These are phyloP conservation scores for Corythornis cristatus DNA, from an alignment of 2,113 vertebrate genomes.

Conservation along the genomic window DNA sequence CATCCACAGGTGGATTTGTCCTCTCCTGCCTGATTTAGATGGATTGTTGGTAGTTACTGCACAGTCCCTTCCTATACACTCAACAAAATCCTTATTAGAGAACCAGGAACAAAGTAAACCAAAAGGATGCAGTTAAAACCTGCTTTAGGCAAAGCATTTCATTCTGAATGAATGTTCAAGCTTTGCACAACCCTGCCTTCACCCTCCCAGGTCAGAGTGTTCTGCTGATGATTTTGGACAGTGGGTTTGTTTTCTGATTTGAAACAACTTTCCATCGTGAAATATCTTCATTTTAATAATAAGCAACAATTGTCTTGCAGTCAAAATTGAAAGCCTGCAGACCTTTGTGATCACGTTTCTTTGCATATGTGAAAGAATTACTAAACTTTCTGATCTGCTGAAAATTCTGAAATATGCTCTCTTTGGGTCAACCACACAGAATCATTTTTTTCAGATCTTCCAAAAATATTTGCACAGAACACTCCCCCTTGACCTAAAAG, in stretches of 20 bases:
- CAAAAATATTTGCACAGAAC: constrained; percentile 28
- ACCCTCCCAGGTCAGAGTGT: background rate
- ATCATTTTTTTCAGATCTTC: background rate
- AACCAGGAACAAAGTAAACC: background rate
- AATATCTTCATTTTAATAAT: background rate
- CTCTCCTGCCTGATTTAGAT: background rate
- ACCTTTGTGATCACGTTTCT: background rate
- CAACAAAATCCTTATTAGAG: background rate
- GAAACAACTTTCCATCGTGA: background rate
- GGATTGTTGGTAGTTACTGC: accelerated
- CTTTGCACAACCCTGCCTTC: background rate
- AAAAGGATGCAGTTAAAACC: background rate
- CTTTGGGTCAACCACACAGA: background rate
- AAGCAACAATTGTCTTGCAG: background rate
- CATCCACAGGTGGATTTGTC: background rate
- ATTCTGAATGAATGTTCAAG: background rate
- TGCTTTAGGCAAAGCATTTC: background rate
- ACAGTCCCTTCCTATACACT: background rate
- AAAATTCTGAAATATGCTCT: background rate
- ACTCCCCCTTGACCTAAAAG: constrained; percentile 37
- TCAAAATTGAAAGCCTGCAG: background rate
- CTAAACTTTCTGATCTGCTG: background rate
- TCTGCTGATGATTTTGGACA: background rate
- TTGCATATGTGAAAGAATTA: background rate
- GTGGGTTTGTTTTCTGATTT: background rate